These are phyloP conservation scores for Coptodon bakossiorum DNA, from an alignment of 2,113 vertebrate genomes.

Conservation along the genomic window DNA sequence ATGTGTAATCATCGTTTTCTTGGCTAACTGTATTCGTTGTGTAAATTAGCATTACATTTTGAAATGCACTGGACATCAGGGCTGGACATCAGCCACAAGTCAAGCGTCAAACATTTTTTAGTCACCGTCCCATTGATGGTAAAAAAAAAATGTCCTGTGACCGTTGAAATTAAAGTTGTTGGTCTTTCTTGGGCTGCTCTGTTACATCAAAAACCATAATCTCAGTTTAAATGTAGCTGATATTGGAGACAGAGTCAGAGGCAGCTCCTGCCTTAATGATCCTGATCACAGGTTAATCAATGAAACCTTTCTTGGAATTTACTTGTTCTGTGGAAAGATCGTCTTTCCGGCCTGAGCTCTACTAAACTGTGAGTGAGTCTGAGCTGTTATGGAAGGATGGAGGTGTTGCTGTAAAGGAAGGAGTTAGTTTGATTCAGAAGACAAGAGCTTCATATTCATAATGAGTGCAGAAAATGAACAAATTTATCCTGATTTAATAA, in stretches of 20 bases:
- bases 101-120: fast-evolving
- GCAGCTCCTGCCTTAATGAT: background rate
- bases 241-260: background rate
- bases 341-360: background rate
- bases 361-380: background rate
- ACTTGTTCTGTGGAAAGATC: background rate
- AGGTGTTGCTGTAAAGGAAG: background rate
- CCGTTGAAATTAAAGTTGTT: fast-evolving
- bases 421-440: background rate
- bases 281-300: background rate
- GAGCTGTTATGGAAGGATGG: background rate
- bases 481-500: background rate
- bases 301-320: fast-evolving
- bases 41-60: background rate
- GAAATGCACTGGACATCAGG: fast-evolving
- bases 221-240: background rate
- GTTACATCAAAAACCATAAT: background rate
- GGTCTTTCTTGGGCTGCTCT: background rate
- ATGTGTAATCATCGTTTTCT: fast-evolving
- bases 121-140: background rate
- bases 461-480: background rate
- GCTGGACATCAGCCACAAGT: background rate
- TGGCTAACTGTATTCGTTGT: background rate
- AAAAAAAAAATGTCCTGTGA: background rate
- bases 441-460: background rate